phyloP scores from a whole-genome alignment of 2,113 vertebrate genomes.

The Hypocryptadius cinnamomeus region DNA sequence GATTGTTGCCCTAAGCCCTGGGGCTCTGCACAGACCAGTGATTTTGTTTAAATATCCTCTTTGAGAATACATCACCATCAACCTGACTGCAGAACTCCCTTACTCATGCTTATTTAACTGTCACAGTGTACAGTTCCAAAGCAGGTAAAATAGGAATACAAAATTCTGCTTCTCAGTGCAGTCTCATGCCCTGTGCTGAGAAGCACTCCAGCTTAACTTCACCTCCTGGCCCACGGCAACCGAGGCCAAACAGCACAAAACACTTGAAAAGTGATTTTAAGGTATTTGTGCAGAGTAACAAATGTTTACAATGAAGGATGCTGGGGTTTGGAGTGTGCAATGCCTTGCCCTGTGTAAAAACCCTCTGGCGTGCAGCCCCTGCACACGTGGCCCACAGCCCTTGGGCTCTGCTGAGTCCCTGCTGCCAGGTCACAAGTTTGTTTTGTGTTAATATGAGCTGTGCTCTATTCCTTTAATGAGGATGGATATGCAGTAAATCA shows the following conservation, averaged over 20 bases:
- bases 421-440: background rate
- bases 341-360: background rate
- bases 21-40: background rate
- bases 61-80: background rate
- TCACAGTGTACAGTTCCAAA: background rate
- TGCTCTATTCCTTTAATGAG: constrained; percentile 24
- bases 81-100: background rate
- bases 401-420: background rate
- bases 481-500: constrained; percentile 26
- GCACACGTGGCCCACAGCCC: fast-evolving
- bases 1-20: background rate
- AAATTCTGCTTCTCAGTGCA: background rate
- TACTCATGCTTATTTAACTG: background rate
- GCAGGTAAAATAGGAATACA: background rate
- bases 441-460: background rate
- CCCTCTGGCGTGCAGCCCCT: background rate
- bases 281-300: background rate
- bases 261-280: background rate
- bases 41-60: background rate
- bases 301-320: background rate
- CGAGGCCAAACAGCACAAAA: background rate
- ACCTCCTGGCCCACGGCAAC: background rate
- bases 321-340: background rate
- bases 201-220: background rate
- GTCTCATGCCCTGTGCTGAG: background rate